Percentiles rank a stretch among this genome's conserved stretches.
Evolutionary conservation across 2,113 vertebrate genomes (phyloP).

Genomic region (Phasianus colchicus): DNA sequence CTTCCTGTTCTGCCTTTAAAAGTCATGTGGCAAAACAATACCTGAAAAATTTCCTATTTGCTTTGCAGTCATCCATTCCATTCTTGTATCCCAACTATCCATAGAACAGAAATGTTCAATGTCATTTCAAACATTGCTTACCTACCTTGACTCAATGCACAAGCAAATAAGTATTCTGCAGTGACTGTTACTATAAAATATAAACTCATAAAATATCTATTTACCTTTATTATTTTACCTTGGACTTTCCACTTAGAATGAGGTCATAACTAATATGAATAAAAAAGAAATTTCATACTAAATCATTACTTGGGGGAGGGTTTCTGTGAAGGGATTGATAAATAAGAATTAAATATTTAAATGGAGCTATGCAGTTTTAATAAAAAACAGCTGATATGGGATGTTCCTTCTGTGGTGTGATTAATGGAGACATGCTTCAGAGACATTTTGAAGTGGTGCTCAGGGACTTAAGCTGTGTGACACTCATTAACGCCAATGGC

Average conservation of each 20-base stretch:
- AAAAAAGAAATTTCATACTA: background rate
- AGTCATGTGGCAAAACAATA: accelerated
- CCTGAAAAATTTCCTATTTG: background rate
- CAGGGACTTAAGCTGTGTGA: background rate
- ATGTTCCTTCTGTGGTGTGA: background rate
- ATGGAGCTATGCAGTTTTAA: background rate
- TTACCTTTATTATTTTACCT: background rate
- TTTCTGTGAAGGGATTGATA: background rate
- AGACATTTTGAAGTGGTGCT: background rate
- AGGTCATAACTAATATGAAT: background rate
- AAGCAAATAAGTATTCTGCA: background rate
- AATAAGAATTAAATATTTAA: background rate
- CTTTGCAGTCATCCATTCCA: background rate
- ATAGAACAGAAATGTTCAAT: background rate
- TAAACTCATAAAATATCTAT: background rate
- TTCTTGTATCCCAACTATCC: background rate
- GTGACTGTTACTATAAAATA: background rate
- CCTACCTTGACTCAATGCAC: background rate
- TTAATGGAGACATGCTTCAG: background rate
- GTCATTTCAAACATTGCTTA: background rate
- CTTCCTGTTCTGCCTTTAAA: background rate
- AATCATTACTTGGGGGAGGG: slow-evolving; percentile 5
- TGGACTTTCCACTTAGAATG: background rate
- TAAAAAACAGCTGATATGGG: background rate
- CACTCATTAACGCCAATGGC: background rate